These are phyloP conservation scores for Craseonycteris thonglongyai DNA, from an alignment of 2,113 vertebrate species.

Conservation along the genomic window DNA sequence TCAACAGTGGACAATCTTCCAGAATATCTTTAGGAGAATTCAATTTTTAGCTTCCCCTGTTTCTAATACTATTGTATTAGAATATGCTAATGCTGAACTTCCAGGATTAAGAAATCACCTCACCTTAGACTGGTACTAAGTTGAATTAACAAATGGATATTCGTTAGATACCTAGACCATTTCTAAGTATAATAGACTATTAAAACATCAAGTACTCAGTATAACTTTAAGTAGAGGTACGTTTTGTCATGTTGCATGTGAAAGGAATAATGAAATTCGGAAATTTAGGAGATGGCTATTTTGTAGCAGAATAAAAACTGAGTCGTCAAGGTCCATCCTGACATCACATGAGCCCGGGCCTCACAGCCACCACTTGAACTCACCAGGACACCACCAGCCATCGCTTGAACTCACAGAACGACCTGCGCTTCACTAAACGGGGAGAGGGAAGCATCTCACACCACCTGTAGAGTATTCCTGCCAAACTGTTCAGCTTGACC, in stretches of 20 bases:
- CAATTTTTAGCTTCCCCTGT: background rate
- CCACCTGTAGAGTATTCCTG: too few relatives aligned
- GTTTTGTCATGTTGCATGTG: background rate
- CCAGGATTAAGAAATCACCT: background rate
- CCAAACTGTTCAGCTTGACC: background rate
- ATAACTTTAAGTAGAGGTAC: background rate
- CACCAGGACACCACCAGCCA: too few relatives aligned
- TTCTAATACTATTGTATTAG: background rate
- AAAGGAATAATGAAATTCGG: background rate
- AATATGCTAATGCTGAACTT: background rate
- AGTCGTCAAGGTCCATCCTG: background rate
- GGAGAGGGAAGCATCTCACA: background rate
- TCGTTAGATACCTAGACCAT: background rate
- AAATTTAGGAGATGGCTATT: background rate
- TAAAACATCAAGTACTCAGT: background rate
- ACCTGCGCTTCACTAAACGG: background rate
- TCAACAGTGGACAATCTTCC: background rate
- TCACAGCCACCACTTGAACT: background rate
- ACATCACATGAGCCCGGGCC: background rate
- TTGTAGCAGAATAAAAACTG: background rate
- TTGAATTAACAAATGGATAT: background rate
- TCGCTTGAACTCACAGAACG: background rate
- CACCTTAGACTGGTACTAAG: background rate
- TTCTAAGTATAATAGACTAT: background rate
- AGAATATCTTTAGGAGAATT: background rate